Percentiles rank a stretch among this genome's conserved stretches.
These are phyloP conservation scores for Gorsachius goisagi DNA, from an alignment of 2,113 vertebrate genomes.

Conservation along the genomic window DNA sequence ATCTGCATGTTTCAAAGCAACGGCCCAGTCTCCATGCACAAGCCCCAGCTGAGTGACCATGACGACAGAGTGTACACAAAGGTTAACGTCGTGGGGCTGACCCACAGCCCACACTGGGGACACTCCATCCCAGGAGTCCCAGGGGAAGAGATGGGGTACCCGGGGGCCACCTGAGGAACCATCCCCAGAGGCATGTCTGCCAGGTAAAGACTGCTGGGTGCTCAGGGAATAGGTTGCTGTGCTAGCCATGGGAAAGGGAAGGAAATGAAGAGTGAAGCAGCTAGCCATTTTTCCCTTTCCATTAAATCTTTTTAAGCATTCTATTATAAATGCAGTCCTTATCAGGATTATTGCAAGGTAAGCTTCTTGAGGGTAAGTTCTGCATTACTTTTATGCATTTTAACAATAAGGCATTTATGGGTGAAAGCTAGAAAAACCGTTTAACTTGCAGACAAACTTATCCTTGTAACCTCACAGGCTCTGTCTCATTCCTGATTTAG, in stretches of 20 bases:
- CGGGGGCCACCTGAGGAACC: neutral
- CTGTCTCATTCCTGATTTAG: neutral
- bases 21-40: neutral
- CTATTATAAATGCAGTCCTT: neutral
- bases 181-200: neutral
- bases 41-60: constrained; percentile 35
- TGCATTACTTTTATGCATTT: neutral
- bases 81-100: neutral
- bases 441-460: neutral
- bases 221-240: neutral
- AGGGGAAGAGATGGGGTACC: neutral
- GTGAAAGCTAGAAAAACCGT: neutral
- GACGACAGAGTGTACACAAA: constrained; percentile 53
- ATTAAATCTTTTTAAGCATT: neutral
- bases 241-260: neutral
- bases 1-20: neutral
- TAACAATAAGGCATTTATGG: neutral
- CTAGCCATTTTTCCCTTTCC: rapidly evolving
- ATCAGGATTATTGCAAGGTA: neutral
- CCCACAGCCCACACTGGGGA: neutral
- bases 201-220: neutral
- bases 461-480: neutral
- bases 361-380: constrained; percentile 1
- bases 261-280: neutral
- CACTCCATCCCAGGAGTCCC: neutral